Base-by-base conservation (phyloP, 2,797 vertebrate genomes). In the Onychomys arenicola region DNA sequence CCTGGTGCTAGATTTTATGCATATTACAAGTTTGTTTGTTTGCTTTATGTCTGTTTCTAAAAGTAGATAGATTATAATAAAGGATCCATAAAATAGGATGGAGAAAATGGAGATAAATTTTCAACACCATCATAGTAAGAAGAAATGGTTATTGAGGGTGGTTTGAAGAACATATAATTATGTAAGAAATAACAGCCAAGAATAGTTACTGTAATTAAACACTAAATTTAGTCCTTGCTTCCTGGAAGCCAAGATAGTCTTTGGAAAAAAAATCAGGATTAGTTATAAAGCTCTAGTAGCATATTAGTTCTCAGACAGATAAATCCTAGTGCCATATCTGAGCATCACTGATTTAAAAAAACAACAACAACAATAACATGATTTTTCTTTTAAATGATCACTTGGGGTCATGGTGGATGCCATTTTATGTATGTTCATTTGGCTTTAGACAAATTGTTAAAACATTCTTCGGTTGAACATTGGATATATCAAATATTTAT, bases 191-290 rank as follows among this genome's bases (percentile, higher is more conserved):
- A 97, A 61, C 94, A 97, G 52, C 80, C 84, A 96, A 96, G 90
- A 82, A 96, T 97, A 93, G 80, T 90, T 94, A 89, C 73, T 96
- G 55, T 92, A 97, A 97, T 95, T 97, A 95, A 92, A 93, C 75
- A 89, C 61, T 92, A 96, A 96, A 96, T 95, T 96, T 98, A 96
- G 80, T 57, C 67, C 78, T 2, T 93, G 78, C 92, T 97, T 98
- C 78, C 92, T 94, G 88, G 85, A 97, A 97, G 67, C 92, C 90
- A 96, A 92, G 90, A 76, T 0, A 77, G 78, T 63, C 76, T 91
- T 95, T 87, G 29, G n/a, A n/a, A 65, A 52, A 65, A 59, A 95
- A 96, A 91, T 86, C 73, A 92, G 19, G 29, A 92, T 90, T 85
- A 93, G 32, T 84, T 90, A 59, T 37, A 71, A 55, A 90, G 40